Base-by-base conservation (phyloP, 2,113 vertebrate genomes). In the Menura novaehollandiae region DNA sequence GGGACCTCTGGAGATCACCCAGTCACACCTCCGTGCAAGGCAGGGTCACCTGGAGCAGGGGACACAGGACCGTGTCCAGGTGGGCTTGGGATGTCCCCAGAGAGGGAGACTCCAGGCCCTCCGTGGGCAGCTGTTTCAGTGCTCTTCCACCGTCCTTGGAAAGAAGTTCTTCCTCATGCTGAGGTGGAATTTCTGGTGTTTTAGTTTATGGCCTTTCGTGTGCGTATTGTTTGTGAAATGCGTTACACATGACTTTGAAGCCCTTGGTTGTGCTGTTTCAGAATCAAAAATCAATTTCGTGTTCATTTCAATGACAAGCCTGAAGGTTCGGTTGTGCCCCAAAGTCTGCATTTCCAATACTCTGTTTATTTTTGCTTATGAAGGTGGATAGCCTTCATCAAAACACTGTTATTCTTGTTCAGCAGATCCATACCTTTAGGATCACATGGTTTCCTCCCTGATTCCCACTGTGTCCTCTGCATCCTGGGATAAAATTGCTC, bases 341-440 rank as follows among this genome's bases (percentile, higher is more conserved):
- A 2, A 1, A 58, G 4, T 19, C 27, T 73, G 0, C 21, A 22
- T 49, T 77, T 58, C 26, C 8, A 18, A 2, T 2, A 1, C 10
- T 39, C 1, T 11, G 9, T 11, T 76, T 53, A 14, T 43, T 75
- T 89, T 55, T 68, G 23, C 8, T 46, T 46, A 7, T 24, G 6
- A 46, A 30, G 11, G 6, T 13, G 13, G 32, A 7, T 4, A 10
- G 32, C 5, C 41, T 89, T 84, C 28, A n/a, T 71, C 9, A 49
- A 44, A 75, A 55, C 1, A 23, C 5, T 23, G 0, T 15, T 71
- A 28, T 53, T 52, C 28, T 44, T 27, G 2, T 60, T 56, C 4
- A 44, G 32, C 16, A 88, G 19, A 27, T 49, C 43, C 13, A 13
- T 21, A 15, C 23, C 7, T 85, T 52, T 33, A 19, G 4, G 26